phyloP scores from a whole-genome alignment of 2,797 vertebrate genomes.

The Carapus acus region DNA sequence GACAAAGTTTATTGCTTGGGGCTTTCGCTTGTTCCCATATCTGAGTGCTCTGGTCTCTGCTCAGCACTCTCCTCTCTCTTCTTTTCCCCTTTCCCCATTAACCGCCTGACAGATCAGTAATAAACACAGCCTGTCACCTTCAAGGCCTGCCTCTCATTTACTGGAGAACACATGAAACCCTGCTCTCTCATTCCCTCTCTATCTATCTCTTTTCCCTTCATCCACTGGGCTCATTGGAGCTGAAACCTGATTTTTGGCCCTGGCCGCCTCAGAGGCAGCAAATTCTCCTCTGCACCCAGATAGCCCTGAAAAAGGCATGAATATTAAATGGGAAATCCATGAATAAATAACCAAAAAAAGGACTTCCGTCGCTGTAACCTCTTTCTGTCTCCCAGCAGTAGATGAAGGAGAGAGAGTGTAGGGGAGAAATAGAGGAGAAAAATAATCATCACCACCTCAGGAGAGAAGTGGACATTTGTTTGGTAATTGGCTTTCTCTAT shows the following conservation, averaged over 20 bases:
- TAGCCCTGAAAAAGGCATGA: slow-evolving; percentile 76
- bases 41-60: slow-evolving; percentile 53
- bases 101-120: slow-evolving; percentile 80
- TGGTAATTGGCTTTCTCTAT: slow-evolving; percentile 64
- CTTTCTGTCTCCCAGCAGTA: slow-evolving; percentile 59
- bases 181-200: slow-evolving; percentile 42
- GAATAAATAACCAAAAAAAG: slow-evolving; percentile 77
- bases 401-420: slow-evolving; percentile 45
- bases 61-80: slow-evolving; percentile 52
- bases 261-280: slow-evolving; percentile 64
- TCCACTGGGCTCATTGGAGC: slow-evolving; percentile 72
- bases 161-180: slow-evolving; percentile 73
- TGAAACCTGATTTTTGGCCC: slow-evolving; percentile 73
- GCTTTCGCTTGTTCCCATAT: slow-evolving; percentile 49
- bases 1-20: slow-evolving; percentile 58
- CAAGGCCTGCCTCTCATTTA: slow-evolving; percentile 77
- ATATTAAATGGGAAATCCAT: slow-evolving; percentile 78
- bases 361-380: slow-evolving; percentile 60
- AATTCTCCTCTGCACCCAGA: slow-evolving; percentile 69
- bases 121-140: slow-evolving; percentile 82
- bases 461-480: slow-evolving; percentile 64
- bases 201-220: slow-evolving; percentile 38
- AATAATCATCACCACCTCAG: slow-evolving; percentile 43
- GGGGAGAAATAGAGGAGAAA: slow-evolving; percentile 45
- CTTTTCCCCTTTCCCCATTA: slow-evolving; percentile 72